Base-by-base conservation (phyloP, 37 sponge, comb jelly and placozoan genomes). In the Oscarella lobularis region DNA sequence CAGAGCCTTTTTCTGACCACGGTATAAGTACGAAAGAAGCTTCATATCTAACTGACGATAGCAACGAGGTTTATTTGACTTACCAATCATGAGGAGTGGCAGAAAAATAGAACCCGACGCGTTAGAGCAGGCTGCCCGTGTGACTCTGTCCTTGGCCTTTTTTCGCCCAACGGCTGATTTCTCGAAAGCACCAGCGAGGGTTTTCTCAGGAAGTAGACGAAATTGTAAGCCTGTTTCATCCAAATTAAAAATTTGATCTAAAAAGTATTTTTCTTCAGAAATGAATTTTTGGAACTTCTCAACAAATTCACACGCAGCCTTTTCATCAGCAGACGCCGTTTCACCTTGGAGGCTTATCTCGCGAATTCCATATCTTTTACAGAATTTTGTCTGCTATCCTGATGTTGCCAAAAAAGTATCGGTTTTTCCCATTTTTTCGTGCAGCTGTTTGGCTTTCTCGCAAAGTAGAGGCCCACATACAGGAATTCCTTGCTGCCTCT, bases 171-270 rank as follows among this genome's bases (percentile, higher is more conserved):
- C 76, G 33, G 85, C 85, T n/a, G 82, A 76, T 29, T 85, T 84
- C 65, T 89, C 89, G 74, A 66, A 80, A 39, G 35, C 31, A 35
- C 78, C 27, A 72, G 81, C 86, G 0, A 89, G 36, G 30, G 85
- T 82, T 32, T 60, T 72, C 0, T 67, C 39, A 69, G 91, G 91
- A 0, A 90, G 75, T 4, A 83, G 67, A 29, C 78, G 67, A 67
- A 66, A 90, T 48, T 83, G 39, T 29, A 90, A 79, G 3, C 91
- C 91, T 67, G 91, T n/a, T n/a, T n/a, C n/a, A n/a, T n/a, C n/a
- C n/a, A n/a, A n/a, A n/a, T n/a, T n/a, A n/a, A n/a, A n/a, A 27
- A 48, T 9, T 20, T 48, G 60, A 9, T 48, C 60, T 9, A 9
- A 9, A 20, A 20, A 48, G 60, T 27, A 20, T 48, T 20, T 20